phyloP scores from a whole-genome alignment of 2,797 vertebrate genomes.

The Epinephelus awoara region DNA sequence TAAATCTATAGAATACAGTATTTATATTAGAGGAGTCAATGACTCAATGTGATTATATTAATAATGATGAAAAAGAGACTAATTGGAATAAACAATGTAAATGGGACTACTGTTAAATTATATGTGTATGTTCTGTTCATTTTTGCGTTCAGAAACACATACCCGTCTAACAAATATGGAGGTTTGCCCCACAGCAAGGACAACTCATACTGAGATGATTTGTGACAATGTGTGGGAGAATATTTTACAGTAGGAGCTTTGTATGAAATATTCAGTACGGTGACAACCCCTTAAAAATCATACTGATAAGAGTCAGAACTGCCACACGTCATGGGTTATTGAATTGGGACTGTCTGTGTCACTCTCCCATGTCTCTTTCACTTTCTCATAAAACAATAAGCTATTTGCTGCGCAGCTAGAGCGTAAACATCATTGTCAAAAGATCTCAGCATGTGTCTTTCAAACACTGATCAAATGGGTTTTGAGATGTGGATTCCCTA shows the following conservation, averaged over 20 bases:
- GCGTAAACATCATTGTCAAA: constrained; percentile 69
- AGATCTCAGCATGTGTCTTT: constrained; percentile 69
- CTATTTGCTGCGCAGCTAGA: constrained; percentile 72
- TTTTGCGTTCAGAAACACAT: not conserved
- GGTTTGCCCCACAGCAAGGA: not conserved
- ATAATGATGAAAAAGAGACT: not conserved
- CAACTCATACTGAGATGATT: constrained; percentile 2
- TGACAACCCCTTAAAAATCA: constrained; percentile 47
- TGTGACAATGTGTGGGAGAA: constrained; percentile 28
- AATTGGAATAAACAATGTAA: not conserved
- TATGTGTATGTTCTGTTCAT: not conserved
- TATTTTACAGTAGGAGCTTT: constrained; percentile 12
- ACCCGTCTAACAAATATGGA: not conserved
- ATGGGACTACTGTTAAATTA: not conserved
- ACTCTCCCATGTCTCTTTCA: constrained; percentile 62
- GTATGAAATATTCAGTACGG: constrained; percentile 42
- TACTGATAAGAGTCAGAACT: constrained; percentile 41
- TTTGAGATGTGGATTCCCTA: constrained; percentile 59
- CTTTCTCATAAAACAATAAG: constrained; percentile 75
- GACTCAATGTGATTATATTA: not conserved
- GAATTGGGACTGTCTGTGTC: constrained; percentile 59
- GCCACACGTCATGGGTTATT: constrained; percentile 53
- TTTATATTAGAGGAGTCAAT: not conserved
- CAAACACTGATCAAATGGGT: constrained; percentile 73
- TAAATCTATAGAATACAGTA: not conserved